These are phyloP conservation scores for Heliothis virescens DNA, from an alignment of 1,140 invertebrate species.

Conservation along the genomic window DNA sequence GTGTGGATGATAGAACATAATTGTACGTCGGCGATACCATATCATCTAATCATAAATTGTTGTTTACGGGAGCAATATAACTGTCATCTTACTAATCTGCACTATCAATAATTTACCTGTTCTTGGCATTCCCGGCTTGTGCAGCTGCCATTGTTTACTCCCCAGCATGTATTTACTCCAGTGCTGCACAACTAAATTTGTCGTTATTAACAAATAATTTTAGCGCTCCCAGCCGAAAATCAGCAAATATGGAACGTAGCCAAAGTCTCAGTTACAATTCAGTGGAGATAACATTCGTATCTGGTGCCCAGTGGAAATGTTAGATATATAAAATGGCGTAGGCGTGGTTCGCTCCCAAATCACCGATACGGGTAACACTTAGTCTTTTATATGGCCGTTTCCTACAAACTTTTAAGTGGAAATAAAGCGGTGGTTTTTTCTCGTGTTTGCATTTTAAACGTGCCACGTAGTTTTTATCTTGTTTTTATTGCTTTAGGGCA, in stretches of 20 bases:
- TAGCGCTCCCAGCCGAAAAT: constrained; percentile 16
- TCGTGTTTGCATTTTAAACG: constrained; percentile 59
- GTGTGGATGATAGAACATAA: constrained; percentile 6
- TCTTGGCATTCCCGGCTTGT: constrained; percentile 26
- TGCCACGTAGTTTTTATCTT: constrained; percentile 67
- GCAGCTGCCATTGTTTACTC: constrained; percentile 19
- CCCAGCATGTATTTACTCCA: constrained; percentile 1
- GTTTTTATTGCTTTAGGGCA: constrained; percentile 59
- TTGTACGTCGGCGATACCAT: not conserved
- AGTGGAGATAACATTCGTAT: constrained; percentile 54
- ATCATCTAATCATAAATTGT: constrained; percentile 34
- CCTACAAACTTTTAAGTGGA: constrained; percentile 73
- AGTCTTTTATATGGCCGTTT: constrained; percentile 69
- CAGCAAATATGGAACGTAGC: constrained; percentile 48
- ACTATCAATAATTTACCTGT: constrained; percentile 39
- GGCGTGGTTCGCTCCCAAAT: constrained; percentile 54
- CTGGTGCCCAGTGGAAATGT: constrained; percentile 49
- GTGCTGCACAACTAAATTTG: constrained; percentile 29
- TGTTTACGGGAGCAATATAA: constrained; percentile 21
- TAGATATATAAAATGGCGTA: constrained; percentile 45
- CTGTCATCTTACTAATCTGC: constrained; percentile 37
- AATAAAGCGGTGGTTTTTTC: constrained; percentile 66
- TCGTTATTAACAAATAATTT: constrained; percentile 48
- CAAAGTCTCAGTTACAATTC: constrained; percentile 47
- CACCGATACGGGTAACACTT: constrained; percentile 60